Evolutionary conservation across 2,888 invertebrate species (phyloP), one percentile per base, ranked within the genome.

Genomic region (Allophyes oxyacanthae): DNA sequence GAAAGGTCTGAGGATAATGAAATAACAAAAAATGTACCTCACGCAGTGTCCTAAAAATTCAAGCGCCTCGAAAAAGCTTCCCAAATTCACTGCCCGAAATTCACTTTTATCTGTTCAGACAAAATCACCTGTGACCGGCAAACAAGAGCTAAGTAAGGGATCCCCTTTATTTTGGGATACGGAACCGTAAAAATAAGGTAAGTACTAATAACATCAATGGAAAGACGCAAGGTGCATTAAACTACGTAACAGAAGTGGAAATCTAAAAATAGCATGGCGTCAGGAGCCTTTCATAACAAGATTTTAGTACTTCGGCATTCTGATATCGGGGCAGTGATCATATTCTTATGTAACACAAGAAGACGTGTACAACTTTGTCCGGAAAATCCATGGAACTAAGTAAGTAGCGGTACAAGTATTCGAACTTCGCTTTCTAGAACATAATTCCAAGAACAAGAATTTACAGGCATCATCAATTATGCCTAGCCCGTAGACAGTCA

Each of bases 231-330:
- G 33, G 59, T 69, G 55, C 71, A 71, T 64, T 60, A 65, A 70
- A 69, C 58, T 62, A 60, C 53, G 61, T 52, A 40, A 52, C 11
- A 61, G 49, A 59, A 58, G 42, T 58, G 58, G 52, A 54, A 53
- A 66, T 69, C 69, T 78, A 77, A 71, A 73, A 66, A 79, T 75
- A 75, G 10, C 41, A 14, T 45, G 58, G 54, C 58, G 20, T 20
- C 20, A 20, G 48, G 64, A 51, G 41, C 44, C 66, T 77, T 81
- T 67, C 56, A 70, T 64, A 79, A 75, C 72, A 70, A 70, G 66
- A 67, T 55, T 72, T 66, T 54, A 56, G 56, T 59, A 30, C 48
- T 37, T 37, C 33, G 50, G 37, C 32, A 38, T 50, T 58, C 50
- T 36, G 65, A 58, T 71, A 61, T 63, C 60, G 49, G 48, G 64